Evolutionary conservation across 2,113 vertebrate genomes (phyloP), one percentile per base, ranked within the genome.

Genomic region (Polypterus bichir): DNA sequence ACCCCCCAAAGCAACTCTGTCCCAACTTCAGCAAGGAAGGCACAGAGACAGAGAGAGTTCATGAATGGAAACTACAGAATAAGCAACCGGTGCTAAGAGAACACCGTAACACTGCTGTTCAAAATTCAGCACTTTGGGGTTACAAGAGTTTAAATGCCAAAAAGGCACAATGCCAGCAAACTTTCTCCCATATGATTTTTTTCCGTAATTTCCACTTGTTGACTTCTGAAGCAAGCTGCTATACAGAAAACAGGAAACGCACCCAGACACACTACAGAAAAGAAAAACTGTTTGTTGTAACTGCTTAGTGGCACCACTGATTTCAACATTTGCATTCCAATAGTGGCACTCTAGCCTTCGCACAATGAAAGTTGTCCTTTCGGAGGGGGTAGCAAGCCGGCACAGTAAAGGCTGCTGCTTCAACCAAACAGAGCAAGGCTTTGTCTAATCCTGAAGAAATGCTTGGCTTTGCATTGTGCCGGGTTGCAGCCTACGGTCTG

Each of bases 351-450:
- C 74, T 60, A 79, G 79, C 71, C 72, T 74, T 72, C 71, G 77
- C 70, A 87, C 87, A 87, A 89, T 88, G 76, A 77, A 83, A 86
- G 63, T 73, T 81, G 77, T 81, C 80, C 84, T 85, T 83, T 54
- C 57, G 56, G 48, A 80, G 77, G 77, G 81, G 76, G 76, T 71
- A 45, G 48, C 9, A 7, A 8, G 6, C 76, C 74, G 80, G 76
- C 86, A 83, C 73, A 83, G 81, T 80, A 83, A 88, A 84, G 84
- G 86, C 79, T 82, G 77, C 76, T 81, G 76, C 75, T 69, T 79
- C 49, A 53, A 81, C 81, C 81, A 82, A 81, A 74, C 68, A 69
- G 66, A 61, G 54, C 10, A 69, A 62, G 71, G 80, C 84, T 89
- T 87, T 88, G 84, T 88, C 77, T 83, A 80, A 78, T 75, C 75